Base-by-base conservation (phyloP, 2,888 invertebrate species). In the Heliconius cydno region DNA sequence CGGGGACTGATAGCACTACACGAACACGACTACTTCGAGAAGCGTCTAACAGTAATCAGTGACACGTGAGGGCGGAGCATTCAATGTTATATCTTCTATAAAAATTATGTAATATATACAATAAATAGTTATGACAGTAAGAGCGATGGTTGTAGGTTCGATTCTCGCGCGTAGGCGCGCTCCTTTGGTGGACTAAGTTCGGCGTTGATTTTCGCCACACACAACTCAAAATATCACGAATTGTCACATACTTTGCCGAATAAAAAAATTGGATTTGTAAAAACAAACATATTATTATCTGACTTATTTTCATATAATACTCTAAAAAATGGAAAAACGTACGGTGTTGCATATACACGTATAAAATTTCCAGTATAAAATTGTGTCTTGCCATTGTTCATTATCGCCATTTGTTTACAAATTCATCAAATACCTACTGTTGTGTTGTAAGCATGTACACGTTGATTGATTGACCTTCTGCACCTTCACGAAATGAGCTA, bases 371-470 rank as follows among this genome's bases (percentile, higher is more conserved):
- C 34, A 75, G 19, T 65, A 28, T 28, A 75, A 46, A 41, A 41
- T 60, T 19, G 41, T 28, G 41, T 25, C 65, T 28, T 41, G 4
- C 19, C 63, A 41, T 65, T 63, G 19, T 74, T 65, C 65, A 19
- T 41, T 65, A 75, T 75, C 75, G 19, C 41, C 75, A 65, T 75
- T 75, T 75, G 75, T 75, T 75, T 75, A 75, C 75, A 66, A 73
- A 34, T 34, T 73, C 60, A 73, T 75, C 41, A 38, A 65, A 46
- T 12, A 38, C 38, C 63, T 74, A 57, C 57, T 22, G 57, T 57
- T 57, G 22, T 22, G 28, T 6, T 75, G 41, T 46, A 38, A 25
- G 25, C 63, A 15, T 65, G 46, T 34, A 65, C 63, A 65, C 65
- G 41, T 65, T 46, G 65, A 75, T 75, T 75, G 75, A 65, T 75